Evolutionary conservation across 2,113 vertebrate genomes (phyloP).

Genomic region (Rhynchopsitta pachyrhyncha): DNA sequence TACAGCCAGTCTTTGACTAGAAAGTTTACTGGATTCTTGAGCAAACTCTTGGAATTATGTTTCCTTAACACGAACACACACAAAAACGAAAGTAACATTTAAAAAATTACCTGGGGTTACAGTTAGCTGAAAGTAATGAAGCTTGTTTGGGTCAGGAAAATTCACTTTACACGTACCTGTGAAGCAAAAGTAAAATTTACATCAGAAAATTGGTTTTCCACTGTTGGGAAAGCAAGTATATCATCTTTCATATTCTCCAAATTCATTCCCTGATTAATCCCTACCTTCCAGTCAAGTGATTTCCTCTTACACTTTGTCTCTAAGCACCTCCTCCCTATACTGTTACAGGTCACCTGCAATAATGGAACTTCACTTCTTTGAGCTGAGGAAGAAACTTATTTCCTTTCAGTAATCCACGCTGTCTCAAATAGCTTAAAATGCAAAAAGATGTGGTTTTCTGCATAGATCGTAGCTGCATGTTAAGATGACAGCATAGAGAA

Average conservation of each 20-base stretch:
- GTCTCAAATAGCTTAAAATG: not conserved
- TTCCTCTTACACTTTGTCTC: not conserved
- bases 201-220: not conserved
- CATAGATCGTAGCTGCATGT: not conserved
- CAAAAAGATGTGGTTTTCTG: not conserved
- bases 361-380: not conserved
- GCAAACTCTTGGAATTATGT: not conserved
- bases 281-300: not conserved
- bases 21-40: not conserved
- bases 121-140: constrained; percentile 91
- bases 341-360: not conserved
- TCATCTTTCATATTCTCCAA: not conserved
- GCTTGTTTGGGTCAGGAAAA: constrained; percentile 93
- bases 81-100: not conserved
- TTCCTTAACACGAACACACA: not conserved
- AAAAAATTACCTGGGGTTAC: constrained; percentile 89
- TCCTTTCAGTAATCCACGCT: not conserved
- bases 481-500: not conserved
- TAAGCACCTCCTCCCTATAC: not conserved
- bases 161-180: constrained; percentile 93
- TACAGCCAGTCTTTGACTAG: not conserved
- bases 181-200: constrained; percentile 20
- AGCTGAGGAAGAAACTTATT: not conserved
- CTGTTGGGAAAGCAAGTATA: not conserved
- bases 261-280: not conserved